Conservation (phyloP, 2,113 vertebrate genomes). For the Brachypodius melanocephalos region DNA sequence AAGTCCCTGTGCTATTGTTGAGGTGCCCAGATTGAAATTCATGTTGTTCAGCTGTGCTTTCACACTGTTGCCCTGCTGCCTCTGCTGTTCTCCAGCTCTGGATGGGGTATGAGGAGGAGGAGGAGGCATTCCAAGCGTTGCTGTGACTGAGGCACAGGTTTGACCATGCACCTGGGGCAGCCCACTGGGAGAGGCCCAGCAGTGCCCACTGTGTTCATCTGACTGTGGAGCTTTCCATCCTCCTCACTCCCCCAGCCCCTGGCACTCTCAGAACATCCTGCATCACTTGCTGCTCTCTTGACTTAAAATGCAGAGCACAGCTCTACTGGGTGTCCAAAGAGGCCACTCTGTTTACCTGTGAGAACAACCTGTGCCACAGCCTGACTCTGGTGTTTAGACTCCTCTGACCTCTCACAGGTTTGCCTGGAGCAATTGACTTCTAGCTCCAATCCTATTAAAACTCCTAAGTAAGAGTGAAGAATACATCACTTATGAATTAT, state of each 20-base stretch:
- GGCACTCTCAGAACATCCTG: background rate
- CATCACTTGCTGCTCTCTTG: background rate
- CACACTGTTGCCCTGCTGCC: no score
- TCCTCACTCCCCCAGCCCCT: background rate
- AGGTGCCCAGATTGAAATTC: background rate
- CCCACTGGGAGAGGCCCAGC: background rate
- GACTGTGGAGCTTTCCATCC: background rate
- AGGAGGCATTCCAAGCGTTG: background rate
- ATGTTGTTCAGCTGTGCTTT: background rate
- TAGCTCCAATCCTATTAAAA: background rate
- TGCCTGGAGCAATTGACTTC: background rate
- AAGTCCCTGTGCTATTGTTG: background rate
- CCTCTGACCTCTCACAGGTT: background rate
- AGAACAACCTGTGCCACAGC: background rate
- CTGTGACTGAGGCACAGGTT: background rate
- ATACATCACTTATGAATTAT: background rate
- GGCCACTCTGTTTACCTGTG: background rate
- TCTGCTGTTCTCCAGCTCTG: background rate
- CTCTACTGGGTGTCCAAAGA: background rate
- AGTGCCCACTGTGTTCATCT: background rate
- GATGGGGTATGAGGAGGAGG: background rate
- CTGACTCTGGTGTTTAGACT: background rate
- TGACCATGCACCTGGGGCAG: background rate
- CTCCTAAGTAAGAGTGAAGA: background rate
- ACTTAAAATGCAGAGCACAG: background rate